Percentiles rank a stretch among this genome's conserved stretches.
Evolutionary conservation across 2,888 invertebrate genomes (phyloP).

Genomic region (Mimumesa dahlbomi): DNA sequence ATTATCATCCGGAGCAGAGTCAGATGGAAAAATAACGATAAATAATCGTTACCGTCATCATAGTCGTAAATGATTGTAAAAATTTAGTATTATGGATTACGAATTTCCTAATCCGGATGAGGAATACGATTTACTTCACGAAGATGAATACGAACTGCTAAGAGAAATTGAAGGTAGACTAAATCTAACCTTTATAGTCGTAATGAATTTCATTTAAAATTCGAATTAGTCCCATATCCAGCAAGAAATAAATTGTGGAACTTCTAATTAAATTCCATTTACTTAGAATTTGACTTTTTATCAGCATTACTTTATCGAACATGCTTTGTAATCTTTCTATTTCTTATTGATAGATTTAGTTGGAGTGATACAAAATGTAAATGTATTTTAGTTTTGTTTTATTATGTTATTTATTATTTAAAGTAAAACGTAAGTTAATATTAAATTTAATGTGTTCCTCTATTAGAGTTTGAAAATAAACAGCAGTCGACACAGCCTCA

Average conservation of each 20-base stretch:
- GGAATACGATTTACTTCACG: constrained; percentile 78
- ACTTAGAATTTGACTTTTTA: too few species aligned
- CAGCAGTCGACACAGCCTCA: not conserved
- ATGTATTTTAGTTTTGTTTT: too few species aligned
- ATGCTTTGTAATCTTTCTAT: too few species aligned
- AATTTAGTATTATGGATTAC: constrained; percentile 64
- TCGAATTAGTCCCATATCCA: not conserved
- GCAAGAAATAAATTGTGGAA: too few species aligned
- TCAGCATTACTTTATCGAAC: too few species aligned
- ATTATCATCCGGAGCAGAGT: not conserved
- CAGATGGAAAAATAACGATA: not conserved
- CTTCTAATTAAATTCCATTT: too few species aligned
- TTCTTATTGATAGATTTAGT: too few species aligned
- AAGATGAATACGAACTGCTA: constrained; percentile 76
- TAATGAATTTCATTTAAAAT: not conserved
- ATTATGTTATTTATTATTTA: too few species aligned
- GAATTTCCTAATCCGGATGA: constrained; percentile 80
- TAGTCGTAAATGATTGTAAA: not conserved
- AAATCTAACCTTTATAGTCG: constrained; percentile 40
- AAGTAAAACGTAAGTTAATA: not conserved
- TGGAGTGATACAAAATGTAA: too few species aligned
- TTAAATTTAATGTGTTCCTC: not conserved
- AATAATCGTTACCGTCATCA: not conserved
- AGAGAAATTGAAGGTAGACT: constrained; percentile 74
- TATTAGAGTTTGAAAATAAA: not conserved